Base-by-base conservation (phyloP, 2,888 invertebrate species). In the Mythimna lalbum region DNA sequence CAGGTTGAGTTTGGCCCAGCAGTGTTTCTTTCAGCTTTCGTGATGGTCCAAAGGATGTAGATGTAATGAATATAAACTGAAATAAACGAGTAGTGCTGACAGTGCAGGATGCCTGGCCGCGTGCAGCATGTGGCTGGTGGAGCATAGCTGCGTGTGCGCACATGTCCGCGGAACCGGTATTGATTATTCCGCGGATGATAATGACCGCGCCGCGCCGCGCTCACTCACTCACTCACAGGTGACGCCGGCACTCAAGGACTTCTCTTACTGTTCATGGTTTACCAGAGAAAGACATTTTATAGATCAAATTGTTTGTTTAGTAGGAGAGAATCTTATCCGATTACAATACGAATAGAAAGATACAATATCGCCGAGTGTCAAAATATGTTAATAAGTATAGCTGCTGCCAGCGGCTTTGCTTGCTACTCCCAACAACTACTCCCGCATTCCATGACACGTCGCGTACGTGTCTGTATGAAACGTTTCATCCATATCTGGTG, bases 151-250 rank as follows among this genome's bases (percentile, higher is more conserved):
- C 21, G 63, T 17, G 57, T 10, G 27, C 49, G 39, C 67, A 21
- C 47, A 6, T 49, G 1, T 6, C 21, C 21, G 12, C 17, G 43
- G 52, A 27, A 70, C 70, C 61, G 61, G 69, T 68, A 31, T 43
- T 2, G 17, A 52, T 47, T 12, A 60, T 6, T 47, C n/a, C 33
- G 27, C 60, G 19, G n/a, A 47, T 27, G 61, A 47, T 27, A 61
- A 21, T 47, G 69, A 53, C 69, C 69, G 59, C 69, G 52, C 19
- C 14, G 69, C 14, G 14, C 39, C 12, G 36, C 12, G 36, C 12
- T 36, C 12, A 36, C 36, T 36, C 66, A 14, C 47, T 27, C 67
- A 17, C 66, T 27, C 56, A 23, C 68, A 36, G 68, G 33, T 33
- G 65, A 21, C 68, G 9, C 53, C 31, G 19, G 56, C 23, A 6